Evolutionary conservation across 92 coral and sea anemone genomes (phyloP).

Genomic region (Zoanthus sociatus): DNA sequence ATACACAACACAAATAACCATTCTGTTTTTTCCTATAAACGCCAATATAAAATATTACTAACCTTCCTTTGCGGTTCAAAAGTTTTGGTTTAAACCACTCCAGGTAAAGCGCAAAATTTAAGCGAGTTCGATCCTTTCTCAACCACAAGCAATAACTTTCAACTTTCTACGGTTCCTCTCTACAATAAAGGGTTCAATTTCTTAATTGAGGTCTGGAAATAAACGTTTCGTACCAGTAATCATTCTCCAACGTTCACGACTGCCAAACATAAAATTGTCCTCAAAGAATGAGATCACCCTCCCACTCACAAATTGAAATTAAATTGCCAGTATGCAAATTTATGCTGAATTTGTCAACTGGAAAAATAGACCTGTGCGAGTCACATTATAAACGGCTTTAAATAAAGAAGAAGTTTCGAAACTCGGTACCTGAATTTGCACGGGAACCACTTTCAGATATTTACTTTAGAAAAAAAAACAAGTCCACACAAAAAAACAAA

Average conservation of each 20-base stretch:
- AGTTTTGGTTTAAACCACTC: neutral
- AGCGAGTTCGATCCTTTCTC: neutral
- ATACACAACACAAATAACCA: neutral
- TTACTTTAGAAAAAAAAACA: too few species aligned
- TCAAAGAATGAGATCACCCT: conserved; percentile 13
- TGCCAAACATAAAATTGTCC: neutral
- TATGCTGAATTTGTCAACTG: neutral
- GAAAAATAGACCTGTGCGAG: neutral
- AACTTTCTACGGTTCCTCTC: neutral
- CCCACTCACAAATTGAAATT: conserved; percentile 9
- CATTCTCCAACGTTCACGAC: neutral
- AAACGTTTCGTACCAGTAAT: neutral
- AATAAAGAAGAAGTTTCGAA: neutral
- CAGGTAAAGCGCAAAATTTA: neutral
- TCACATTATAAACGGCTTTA: neutral
- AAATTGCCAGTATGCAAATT: neutral
- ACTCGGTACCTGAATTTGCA: neutral
- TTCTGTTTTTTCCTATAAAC: neutral
- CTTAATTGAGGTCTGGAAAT: neutral
- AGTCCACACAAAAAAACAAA: neutral
- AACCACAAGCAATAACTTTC: neutral
- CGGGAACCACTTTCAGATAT: neutral
- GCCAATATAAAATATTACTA: conserved; percentile 1
- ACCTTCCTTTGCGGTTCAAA: conserved; percentile 13
- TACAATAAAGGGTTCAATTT: neutral